Evolutionary conservation across 2,797 vertebrate genomes (phyloP), one percentile per base, ranked within the genome.

Genomic region (Poeciliopsis gracilis): DNA sequence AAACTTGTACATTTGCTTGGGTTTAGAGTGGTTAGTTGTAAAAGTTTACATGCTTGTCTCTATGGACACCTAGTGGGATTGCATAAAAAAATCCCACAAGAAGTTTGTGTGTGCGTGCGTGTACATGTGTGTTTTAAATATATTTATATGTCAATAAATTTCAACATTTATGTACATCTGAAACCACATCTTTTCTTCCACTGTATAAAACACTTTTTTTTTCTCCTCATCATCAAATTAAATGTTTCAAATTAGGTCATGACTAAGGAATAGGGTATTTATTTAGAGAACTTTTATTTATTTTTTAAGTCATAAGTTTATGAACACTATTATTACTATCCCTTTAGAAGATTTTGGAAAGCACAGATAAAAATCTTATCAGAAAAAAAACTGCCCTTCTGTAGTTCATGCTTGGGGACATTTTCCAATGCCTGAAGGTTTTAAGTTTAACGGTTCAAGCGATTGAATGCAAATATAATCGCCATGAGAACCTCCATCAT

Each of bases 1-100:
- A 33, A 1, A 2, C 70, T 67, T 33, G 23, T 59, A 85, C 77
- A 82, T 89, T 57, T 84, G 61, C 23, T 61, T n/a, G 38, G 55
- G 41, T 69, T 85, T 80, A 59, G 45, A 16, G 6, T 25, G 13
- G 12, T 4, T 47, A 75, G 38, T 45, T 45, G 53, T 38, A 55
- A 38, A 20, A 18, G 5, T 63, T 10, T 23, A 20, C 9, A 38
- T 66, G 36, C 28, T 72, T 23, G 45, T 51, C n/a, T 5, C 2
- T 13, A 16, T 2, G 41, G 20, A 63, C 36, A 10, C 33, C 20
- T 5, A 41, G 7, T 8, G 23, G 23, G 20, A 66, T 38, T 66
- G 36, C 8, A 12, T 4, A 23, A 63, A 63, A 63, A 16, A 5
- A 47, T 47, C 46, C 46, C 46, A 47, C 45, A 46, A 46, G 12